Evolutionary conservation across 2,797 vertebrate species (phyloP).

Genomic region (Pantherophis alleghaniensis): DNA sequence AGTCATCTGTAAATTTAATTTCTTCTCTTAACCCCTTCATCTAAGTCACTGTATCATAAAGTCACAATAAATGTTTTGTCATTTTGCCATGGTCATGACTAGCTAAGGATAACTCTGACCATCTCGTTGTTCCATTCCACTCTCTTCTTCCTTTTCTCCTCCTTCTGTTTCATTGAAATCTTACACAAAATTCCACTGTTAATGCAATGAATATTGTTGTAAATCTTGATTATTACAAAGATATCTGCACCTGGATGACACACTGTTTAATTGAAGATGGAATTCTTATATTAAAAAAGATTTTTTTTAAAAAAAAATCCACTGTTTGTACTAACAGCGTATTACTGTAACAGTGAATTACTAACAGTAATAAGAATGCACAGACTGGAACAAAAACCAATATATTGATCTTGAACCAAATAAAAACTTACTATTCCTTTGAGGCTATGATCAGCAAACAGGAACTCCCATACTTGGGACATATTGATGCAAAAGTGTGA

Average conservation of each 20-base stretch:
- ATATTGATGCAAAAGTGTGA: not conserved
- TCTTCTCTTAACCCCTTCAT: not conserved
- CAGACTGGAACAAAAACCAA: not conserved
- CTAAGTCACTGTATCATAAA: not conserved
- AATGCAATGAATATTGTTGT: too few relatives aligned
- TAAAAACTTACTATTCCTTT: not conserved
- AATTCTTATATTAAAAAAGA: too few relatives aligned
- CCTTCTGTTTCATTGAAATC: not conserved
- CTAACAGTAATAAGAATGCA: not conserved
- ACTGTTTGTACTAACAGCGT: not conserved
- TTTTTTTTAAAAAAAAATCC: not conserved
- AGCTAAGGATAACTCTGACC: not conserved
- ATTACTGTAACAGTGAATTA: not conserved
- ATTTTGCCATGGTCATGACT: not conserved
- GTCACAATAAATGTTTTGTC: not conserved
- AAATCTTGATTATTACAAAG: too few relatives aligned
- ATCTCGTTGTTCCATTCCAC: not conserved
- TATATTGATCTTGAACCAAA: not conserved
- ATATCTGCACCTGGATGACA: too few relatives aligned
- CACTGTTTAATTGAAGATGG: too few relatives aligned
- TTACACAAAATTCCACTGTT: not conserved
- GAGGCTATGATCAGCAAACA: not conserved
- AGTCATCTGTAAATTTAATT: not conserved
- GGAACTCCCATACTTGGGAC: not conserved
- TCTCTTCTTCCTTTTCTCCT: not conserved